These are phyloP conservation scores for Leptobrachium leishanense DNA, from an alignment of 2,113 vertebrate species.

Conservation along the genomic window DNA sequence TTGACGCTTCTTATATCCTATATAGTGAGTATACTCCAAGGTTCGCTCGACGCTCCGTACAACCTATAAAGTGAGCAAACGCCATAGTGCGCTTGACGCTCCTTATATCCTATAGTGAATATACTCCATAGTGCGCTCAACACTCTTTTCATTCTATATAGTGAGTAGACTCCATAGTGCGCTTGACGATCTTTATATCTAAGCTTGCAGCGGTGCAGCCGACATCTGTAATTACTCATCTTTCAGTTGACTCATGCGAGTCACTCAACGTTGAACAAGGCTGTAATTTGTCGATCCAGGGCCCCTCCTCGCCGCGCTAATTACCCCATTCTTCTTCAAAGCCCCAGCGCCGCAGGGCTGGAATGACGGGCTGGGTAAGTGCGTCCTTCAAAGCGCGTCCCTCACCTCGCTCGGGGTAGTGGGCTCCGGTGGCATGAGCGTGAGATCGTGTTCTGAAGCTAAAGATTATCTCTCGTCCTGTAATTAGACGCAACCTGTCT, in stretches of 20 bases:
- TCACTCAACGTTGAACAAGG: slow-evolving; percentile 1
- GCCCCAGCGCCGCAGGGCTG: slow-evolving; percentile 14
- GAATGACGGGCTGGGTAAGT: slow-evolving; percentile 8
- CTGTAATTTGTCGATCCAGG: slow-evolving; percentile 37
- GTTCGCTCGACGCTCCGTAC: no score
- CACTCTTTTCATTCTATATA: no score
- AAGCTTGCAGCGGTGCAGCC: background rate
- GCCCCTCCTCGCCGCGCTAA: slow-evolving; percentile 28
- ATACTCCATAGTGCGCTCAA: no score
- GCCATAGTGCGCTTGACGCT: no score
- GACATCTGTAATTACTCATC: slow-evolving; percentile 13
- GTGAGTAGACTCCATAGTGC: no score
- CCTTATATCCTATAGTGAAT: no score
- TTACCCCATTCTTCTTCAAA: slow-evolving; percentile 45
- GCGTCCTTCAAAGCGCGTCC: slow-evolving; percentile 16
- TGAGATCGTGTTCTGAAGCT: slow-evolving; percentile 30
- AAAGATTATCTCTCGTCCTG: slow-evolving; percentile 35
- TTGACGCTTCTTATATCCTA: no score
- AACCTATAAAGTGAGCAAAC: no score
- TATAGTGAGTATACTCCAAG: no score
- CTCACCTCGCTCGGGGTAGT: slow-evolving; percentile 20
- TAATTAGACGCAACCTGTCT: slow-evolving; percentile 39
- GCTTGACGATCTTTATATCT: no score
- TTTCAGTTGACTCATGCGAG: slow-evolving; percentile 11
- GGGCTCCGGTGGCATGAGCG: slow-evolving; percentile 3